Percentiles rank a stretch among this genome's conserved stretches.
These are phyloP conservation scores for Larimichthys polyactis DNA, from an alignment of 2,113 vertebrate genomes.

Conservation along the genomic window DNA sequence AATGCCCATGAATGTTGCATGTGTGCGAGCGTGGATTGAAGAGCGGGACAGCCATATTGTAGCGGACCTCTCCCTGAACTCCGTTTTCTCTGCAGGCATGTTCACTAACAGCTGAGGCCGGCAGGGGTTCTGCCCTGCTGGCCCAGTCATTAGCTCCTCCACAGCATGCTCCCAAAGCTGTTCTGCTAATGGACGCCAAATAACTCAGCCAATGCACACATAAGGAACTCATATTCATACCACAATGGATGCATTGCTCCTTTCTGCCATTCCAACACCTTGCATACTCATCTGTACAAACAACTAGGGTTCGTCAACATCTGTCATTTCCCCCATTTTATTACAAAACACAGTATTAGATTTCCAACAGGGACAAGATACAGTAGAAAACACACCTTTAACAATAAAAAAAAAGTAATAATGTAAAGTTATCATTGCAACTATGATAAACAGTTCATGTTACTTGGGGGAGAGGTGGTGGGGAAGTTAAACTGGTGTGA, in stretches of 20 bases:
- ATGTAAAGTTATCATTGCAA: conserved; percentile 35
- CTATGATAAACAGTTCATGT: conserved; percentile 40
- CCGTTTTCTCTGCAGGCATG: conserved; percentile 55
- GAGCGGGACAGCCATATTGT: conserved; percentile 27
- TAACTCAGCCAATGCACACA: conserved; percentile 46
- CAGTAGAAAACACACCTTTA: conserved; percentile 64
- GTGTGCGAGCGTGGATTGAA: conserved; percentile 22
- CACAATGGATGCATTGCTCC: conserved; percentile 9
- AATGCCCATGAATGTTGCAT: conserved; percentile 23
- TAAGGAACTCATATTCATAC: conserved; percentile 34
- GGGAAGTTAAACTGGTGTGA: not conserved
- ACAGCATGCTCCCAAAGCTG: conserved; percentile 65
- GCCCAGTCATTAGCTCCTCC: conserved; percentile 68
- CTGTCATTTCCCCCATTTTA: conserved; percentile 58
- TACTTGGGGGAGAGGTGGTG: not conserved
- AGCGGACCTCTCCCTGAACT: conserved; percentile 72
- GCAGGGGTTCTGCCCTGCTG: conserved; percentile 52
- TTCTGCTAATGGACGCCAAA: conserved; percentile 62
- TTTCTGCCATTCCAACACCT: conserved; percentile 15
- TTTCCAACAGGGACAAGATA: conserved; percentile 51
- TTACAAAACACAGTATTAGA: conserved; percentile 66
- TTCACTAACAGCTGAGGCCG: conserved; percentile 61
- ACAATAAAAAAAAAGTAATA: conserved; percentile 21
- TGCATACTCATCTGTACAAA: conserved; percentile 23
- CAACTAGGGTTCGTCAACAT: conserved; percentile 16